Base-by-base conservation (phyloP, 2,888 invertebrate species). In the Hoplodrina blanda region DNA sequence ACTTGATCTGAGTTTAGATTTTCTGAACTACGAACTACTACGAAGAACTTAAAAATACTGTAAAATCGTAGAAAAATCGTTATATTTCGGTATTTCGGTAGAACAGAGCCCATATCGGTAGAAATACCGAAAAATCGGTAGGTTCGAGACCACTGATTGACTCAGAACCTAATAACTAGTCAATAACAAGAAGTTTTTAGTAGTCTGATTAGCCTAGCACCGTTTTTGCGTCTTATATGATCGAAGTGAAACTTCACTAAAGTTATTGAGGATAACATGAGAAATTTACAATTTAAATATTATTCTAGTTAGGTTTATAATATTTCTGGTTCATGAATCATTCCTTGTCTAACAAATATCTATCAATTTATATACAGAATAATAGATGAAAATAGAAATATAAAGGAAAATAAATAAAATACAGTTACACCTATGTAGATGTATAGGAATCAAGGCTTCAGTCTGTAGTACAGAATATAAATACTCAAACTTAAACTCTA, bases 241-340 rank as follows among this genome's bases (percentile, higher is more conserved):
- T 50, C 5, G n/a, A 62, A 78, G 46, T 53, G 20, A 19, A 56
- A 50, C 33, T 46, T 44, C 33, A 56, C 17, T 41, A 25, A 46
- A 69, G 41, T 69, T 63, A 20, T 30, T 63, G 25, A 46, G 50
- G 41, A 60, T 55, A 69, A 59, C n/a, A 52, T 19, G 13, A 41
- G 11, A 57, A 57, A 50, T 54, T 46, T 52, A 37, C 37, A 30
- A 50, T 62, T 62, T 53, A 54, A 54, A 54, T 53, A 17, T 49
- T n/a, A 37, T n/a, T 66, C 1, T 50, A 17, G 11, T 5, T 41
- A 25, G 15, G 25, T 54, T 50, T 55, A 44, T 37, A 17, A 50
- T 69, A 69, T 60, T 60, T 44, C 33, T 69, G 13, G 7, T 37
- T 50, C 30, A 55, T 76, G 54, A 73, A 55, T 73, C 50, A 61